Evolutionary conservation across 1,140 invertebrate species (phyloP), one percentile per base, ranked within the genome.

Genomic region (Neodiprion fabricii): DNA sequence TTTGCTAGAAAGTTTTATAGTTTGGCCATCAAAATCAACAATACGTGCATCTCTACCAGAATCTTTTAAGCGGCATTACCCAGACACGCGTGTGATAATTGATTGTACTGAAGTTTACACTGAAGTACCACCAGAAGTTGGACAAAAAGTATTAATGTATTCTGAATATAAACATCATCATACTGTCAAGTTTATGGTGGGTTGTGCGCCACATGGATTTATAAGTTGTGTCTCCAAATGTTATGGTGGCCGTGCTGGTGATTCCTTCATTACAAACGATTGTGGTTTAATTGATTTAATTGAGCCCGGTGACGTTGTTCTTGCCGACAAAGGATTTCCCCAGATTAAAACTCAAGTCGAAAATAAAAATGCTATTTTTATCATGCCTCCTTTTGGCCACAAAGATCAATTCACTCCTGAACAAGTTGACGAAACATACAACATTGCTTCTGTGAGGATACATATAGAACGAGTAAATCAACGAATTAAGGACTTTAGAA

Each of bases 321-420:
- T 87, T 66, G 84, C 83, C 48, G 84, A 85, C 74, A 80, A 83
- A 76, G 83, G 83, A 12, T 86, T 23, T 11, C 67, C 49, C 21
- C 8, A 66, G 40, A 79, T 79, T 23, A 8, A 23, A 68, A 40
- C 70, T 50, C 9, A 77, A 70, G 40, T 61, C 7, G 68, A 68
- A 50, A 74, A 74, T 28, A 69, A 72, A 72, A 74, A 77, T 75
- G 76, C 75, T 1, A 70, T 76, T 12, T 67, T 85, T 17, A 78
- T 85, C 9, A 84, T 85, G 79, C 50, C 50, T 53, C 50, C 50
- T 9, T 53, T 53, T 14, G 10, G 10, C 10, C 4, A 75, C 28
- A 74, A 80, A 49, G 70, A 69, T 74, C 71, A 79, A 77, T 84
- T 85, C 74, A 74, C 80, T 7, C 71, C 73, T 28, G 74, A 79